Evolutionary conservation across 2,888 invertebrate genomes (phyloP).

Genomic region (Formica aserva): DNA sequence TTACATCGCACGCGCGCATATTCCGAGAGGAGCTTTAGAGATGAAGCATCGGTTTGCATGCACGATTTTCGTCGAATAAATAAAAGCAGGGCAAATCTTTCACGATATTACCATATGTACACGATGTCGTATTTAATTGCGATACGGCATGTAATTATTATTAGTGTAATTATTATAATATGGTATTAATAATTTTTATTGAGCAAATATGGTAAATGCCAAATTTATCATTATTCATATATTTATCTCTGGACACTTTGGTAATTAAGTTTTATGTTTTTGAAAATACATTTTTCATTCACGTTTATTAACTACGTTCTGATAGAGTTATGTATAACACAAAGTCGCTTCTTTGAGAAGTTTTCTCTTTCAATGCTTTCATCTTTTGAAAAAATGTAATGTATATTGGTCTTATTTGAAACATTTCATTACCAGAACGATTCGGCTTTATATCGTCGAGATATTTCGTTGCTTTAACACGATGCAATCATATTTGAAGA

Average conservation of each 20-base stretch:
- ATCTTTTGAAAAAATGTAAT: slow-evolving; percentile 21
- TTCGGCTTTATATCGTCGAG: background rate
- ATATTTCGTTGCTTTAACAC: background rate
- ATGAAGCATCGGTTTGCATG: background rate
- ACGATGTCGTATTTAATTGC: background rate
- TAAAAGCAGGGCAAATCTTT: background rate
- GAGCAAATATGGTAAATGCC: background rate
- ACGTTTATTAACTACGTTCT: background rate
- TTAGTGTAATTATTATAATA: background rate
- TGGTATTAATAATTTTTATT: background rate
- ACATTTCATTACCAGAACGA: slow-evolving; percentile 9
- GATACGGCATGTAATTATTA: background rate
- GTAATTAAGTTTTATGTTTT: background rate
- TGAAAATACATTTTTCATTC: background rate
- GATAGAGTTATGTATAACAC: background rate
- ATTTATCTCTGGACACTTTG: background rate
- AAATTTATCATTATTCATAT: background rate
- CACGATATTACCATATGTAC: background rate
- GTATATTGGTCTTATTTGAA: background rate
- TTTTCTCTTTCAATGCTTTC: background rate
- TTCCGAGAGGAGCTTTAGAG: background rate
- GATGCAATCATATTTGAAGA: slow-evolving; percentile 2
- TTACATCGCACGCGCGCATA: background rate
- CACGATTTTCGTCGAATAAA: background rate
- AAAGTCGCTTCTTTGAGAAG: background rate